Evolutionary conservation across 2,113 vertebrate genomes (phyloP).

Genomic region (Nymphicus hollandicus): DNA sequence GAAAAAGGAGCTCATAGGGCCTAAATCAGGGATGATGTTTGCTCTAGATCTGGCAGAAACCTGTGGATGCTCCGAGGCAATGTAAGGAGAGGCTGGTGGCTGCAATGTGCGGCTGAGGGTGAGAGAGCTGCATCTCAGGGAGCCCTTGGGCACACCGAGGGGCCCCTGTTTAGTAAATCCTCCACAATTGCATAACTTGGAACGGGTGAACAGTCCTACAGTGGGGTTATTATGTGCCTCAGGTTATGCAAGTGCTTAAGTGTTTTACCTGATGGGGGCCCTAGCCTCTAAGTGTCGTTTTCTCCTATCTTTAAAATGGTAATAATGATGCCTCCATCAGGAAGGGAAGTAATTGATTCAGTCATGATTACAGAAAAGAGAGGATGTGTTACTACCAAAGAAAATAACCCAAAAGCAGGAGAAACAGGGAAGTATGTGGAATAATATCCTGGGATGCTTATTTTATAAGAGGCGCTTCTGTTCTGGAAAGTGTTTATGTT

Average conservation of each 20-base stretch:
- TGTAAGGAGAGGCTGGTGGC: background rate
- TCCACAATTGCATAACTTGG: background rate
- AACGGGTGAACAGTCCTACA: background rate
- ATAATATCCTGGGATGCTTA: background rate
- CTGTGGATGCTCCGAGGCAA: rapidly evolving
- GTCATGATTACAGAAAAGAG: background rate
- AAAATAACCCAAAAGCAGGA: background rate
- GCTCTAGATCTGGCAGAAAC: background rate
- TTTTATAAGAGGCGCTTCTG: background rate
- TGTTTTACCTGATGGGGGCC: background rate
- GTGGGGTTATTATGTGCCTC: background rate
- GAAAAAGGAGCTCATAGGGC: background rate
- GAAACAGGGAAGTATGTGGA: background rate
- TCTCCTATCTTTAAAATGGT: background rate
- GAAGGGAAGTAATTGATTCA: background rate
- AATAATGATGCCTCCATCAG: background rate
- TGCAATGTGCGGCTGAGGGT: background rate
- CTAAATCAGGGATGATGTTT: background rate
- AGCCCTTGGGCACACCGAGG: background rate
- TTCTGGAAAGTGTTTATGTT: background rate
- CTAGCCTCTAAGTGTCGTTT: background rate
- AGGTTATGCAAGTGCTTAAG: background rate
- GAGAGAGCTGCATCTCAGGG: background rate
- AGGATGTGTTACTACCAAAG: background rate
- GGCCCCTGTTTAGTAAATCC: background rate